A percentile compares a stretch with the other conserved stretches of the same genome.
Evolutionary conservation across 30 jellyfish, hydroid and myxozoan genomes (phyloP).

Genomic region (Nemopilema nomurai): DNA sequence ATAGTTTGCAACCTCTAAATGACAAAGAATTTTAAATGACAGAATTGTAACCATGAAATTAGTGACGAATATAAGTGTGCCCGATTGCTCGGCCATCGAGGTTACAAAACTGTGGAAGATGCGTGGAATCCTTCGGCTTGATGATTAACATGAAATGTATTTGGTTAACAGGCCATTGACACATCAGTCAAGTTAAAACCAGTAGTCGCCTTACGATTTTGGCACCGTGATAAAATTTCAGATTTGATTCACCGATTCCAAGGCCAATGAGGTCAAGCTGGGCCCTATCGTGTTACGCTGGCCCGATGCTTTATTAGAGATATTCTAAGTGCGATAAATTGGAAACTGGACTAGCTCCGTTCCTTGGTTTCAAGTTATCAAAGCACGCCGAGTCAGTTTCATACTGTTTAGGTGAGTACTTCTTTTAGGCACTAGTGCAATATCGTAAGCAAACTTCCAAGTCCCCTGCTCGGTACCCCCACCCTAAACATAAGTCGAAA

Average conservation of each 20-base stretch:
- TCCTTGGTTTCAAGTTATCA: neutral
- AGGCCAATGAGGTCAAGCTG: neutral
- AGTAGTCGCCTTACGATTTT: neutral
- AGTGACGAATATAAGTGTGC: too few species aligned
- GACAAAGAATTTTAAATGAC: neutral
- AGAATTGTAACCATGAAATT: too few species aligned
- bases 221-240: slow-evolving; percentile 20
- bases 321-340: slow-evolving; percentile 4
- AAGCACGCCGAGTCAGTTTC: neutral
- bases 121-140: neutral
- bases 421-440: neutral
- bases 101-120: neutral
- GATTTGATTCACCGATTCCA: neutral
- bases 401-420: neutral
- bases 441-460: too few species aligned
- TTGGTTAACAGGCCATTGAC: neutral
- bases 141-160: neutral
- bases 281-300: neutral
- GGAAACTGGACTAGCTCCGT: slow-evolving; percentile 11
- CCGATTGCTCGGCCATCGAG: neutral
- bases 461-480: too few species aligned
- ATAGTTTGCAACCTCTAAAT: neutral
- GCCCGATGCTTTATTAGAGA: neutral
- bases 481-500: too few species aligned
- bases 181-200: neutral